Evolutionary conservation across 1,140 invertebrate species (phyloP), one percentile per base, ranked within the genome.

Genomic region (Paracyclopina nana): DNA sequence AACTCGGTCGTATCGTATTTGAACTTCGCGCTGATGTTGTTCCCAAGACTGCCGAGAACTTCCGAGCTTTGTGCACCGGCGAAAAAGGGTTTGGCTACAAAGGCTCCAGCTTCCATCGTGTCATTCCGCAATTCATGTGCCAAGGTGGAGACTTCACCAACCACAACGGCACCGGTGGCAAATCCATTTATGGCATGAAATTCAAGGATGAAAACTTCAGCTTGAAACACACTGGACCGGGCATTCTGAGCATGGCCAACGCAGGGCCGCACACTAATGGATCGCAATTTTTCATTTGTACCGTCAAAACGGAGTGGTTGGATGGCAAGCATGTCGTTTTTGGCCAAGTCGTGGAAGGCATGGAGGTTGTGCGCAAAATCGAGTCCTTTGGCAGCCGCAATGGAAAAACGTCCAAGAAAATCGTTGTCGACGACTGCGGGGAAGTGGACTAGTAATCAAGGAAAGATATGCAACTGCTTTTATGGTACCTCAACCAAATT

Each of bases 71-170:
- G 1, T 92, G 86, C 61, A 90, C 84, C 0, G 86, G 86, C 14
- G 80, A 85, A 65, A 77, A 73, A 55, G 82, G 82, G 12, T 65
- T 73, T 40, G 80, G 80, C 0, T 84, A 76, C 57, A 83, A 81
- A 63, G 77, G 78, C 40, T 85, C 79, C 62, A 80, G 71, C 56
- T 94, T 94, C 73, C 88, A 94, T 66, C 77, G 91, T 60, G 79
- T 98, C 54, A 95, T 98, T 62, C 92, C 92, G 55, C 88, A 91
- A 63, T 97, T 96, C 71, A 95, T 96, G 90, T 85, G 85, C 65
- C 92, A 96, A 70, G 69, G 82, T 14, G 84, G 84, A 16, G 83
- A 90, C 60, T 77, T 84, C 46, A 70, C 79, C 1, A 77, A 79
- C 58, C 73, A 72, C 46, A 72, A 90, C 71, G 88, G 87, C 0